Percentiles rank a stretch among this genome's conserved stretches.
Evolutionary conservation across 1,140 invertebrate species (phyloP).

Genomic region (Frieseomelitta varia): DNA sequence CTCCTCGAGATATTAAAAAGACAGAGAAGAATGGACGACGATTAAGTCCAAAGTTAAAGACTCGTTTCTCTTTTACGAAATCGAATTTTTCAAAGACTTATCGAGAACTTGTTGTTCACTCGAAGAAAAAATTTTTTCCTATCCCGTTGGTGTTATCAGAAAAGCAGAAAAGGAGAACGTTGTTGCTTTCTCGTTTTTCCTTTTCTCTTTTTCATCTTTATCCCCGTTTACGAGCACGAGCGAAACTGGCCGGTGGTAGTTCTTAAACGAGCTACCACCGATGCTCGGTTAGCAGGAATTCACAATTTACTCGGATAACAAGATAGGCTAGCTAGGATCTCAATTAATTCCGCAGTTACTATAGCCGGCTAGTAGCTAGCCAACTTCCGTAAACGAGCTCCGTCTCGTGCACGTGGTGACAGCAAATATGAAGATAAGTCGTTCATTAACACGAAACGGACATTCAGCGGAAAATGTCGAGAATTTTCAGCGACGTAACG

Average conservation of each 20-base stretch:
- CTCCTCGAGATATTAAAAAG: no score
- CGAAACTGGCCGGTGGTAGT: background rate
- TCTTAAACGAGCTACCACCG: slow-evolving; percentile 17
- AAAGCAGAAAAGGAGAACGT: no score
- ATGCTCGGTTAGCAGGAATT: slow-evolving; percentile 50
- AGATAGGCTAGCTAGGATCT: slow-evolving; percentile 54
- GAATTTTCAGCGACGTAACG: slow-evolving; percentile 61
- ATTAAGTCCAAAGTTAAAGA: no score
- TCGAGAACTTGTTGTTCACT: no score
- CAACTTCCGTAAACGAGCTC: slow-evolving; percentile 64
- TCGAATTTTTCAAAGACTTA: no score
- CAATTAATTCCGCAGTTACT: slow-evolving; percentile 60
- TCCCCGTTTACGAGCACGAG: no score
- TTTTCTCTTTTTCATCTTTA: background rate
- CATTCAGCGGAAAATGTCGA: slow-evolving; percentile 64
- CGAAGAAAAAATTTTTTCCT: no score
- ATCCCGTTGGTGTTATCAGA: no score
- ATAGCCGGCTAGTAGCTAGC: slow-evolving; percentile 45
- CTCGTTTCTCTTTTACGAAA: no score
- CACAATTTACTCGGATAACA: slow-evolving; percentile 63
- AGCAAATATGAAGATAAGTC: slow-evolving; percentile 69
- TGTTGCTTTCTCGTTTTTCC: no score
- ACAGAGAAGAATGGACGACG: no score
- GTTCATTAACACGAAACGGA: slow-evolving; percentile 67
- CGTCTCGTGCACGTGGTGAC: slow-evolving; percentile 50